These are phyloP conservation scores for Geotrupes spiniger DNA, from an alignment of 2,888 invertebrate genomes.

Conservation along the genomic window DNA sequence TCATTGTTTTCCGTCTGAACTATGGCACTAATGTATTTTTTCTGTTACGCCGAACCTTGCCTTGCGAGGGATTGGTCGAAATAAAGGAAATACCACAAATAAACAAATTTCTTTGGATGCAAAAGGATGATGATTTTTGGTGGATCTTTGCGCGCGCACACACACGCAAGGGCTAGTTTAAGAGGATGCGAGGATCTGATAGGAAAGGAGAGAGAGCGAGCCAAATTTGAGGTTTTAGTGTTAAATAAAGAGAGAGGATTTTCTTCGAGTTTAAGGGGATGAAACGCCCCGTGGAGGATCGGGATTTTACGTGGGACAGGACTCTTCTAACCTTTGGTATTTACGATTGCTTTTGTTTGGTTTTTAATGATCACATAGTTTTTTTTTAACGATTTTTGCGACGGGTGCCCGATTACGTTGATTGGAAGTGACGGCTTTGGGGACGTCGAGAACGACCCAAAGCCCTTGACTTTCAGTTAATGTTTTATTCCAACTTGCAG, in stretches of 20 bases:
- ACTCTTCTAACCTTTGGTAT: constrained; percentile 8
- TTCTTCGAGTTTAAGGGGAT: neutral
- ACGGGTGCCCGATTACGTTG: too few relatives aligned
- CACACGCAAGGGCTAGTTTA: neutral
- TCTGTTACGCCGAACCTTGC: constrained; percentile 26
- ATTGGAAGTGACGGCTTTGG: too few relatives aligned
- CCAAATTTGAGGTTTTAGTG: constrained; percentile 1
- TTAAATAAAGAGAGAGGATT: constrained; percentile 3
- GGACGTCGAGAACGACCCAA: too few relatives aligned
- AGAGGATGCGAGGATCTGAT: too few relatives aligned
- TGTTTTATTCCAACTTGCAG: too few relatives aligned
- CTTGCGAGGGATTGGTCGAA: constrained; percentile 12
- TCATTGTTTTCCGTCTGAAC: too few relatives aligned
- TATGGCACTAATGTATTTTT: constrained; percentile 22
- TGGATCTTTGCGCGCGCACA: neutral
- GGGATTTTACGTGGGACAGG: constrained; percentile 5
- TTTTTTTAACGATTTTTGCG: too few relatives aligned
- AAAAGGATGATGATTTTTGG: constrained; percentile 5
- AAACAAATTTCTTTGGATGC: constrained; percentile 13
- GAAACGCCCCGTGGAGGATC: neutral
- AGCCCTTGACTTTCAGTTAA: too few relatives aligned
- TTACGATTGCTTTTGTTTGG: constrained; percentile 15
- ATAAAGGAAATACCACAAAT: constrained; percentile 14
- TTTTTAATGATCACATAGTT: constrained; percentile 12
- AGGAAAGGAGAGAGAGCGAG: neutral